Evolutionary conservation across 30 jellyfish, hydroid and myxozoan species (phyloP).

Genomic region (Aurelia sp.): DNA sequence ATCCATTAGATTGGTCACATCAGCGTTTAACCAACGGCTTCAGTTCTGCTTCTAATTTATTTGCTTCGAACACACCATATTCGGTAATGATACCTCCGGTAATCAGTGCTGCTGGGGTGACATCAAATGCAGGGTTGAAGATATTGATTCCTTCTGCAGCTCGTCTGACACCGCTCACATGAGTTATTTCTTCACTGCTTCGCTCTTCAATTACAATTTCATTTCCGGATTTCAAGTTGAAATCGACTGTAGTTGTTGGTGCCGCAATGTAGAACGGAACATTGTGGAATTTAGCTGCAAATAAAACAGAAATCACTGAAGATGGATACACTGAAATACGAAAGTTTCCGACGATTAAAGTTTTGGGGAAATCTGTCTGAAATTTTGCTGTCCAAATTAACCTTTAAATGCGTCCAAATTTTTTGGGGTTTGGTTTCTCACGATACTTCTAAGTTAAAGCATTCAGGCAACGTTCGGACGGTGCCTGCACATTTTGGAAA

Average conservation of each 20-base stretch:
- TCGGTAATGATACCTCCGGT: conserved; percentile 97
- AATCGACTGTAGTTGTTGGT: conserved; percentile 87
- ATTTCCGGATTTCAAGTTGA: conserved; percentile 64
- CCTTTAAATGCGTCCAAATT: too few relatives aligned
- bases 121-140: conserved; percentile 96
- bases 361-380: neutral
- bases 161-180: conserved; percentile 67
- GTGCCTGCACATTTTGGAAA: too few relatives aligned
- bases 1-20: too few relatives aligned
- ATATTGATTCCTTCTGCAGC: conserved; percentile 90
- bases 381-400: too few relatives aligned
- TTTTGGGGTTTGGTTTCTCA: too few relatives aligned
- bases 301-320: neutral
- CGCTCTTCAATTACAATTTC: conserved; percentile 90
- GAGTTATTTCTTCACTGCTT: conserved; percentile 84
- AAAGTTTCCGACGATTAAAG: neutral
- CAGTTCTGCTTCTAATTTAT: conserved; percentile 47
- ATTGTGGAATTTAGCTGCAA: conserved; percentile 78
- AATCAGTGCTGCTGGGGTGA: conserved; percentile 93
- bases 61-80: conserved; percentile 84
- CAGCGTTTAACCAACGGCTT: conserved; percentile 5
- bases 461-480: too few relatives aligned
- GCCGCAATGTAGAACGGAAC: conserved; percentile 97
- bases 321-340: too few relatives aligned
- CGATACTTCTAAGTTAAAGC: too few relatives aligned